These are phyloP conservation scores for Platygyra sinensis DNA, from an alignment of 64 coral and sea anemone genomes.

Conservation along the genomic window DNA sequence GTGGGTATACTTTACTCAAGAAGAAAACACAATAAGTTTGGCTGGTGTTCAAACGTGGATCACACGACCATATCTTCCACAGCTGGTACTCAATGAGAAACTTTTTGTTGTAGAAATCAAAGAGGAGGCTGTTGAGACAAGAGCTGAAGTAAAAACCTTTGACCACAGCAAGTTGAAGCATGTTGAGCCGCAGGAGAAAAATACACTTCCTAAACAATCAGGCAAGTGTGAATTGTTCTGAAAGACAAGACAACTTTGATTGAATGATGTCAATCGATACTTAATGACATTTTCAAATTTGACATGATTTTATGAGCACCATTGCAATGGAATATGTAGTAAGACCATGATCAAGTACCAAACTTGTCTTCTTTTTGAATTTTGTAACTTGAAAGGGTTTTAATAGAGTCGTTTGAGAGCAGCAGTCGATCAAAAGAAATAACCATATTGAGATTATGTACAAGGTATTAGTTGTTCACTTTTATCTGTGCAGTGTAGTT, in stretches of 20 bases:
- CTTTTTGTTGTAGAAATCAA: constrained; percentile 69
- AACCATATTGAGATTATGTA: background rate
- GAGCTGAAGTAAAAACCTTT: constrained; percentile 82
- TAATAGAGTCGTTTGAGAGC: too few relatives aligned
- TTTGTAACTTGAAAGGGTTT: background rate
- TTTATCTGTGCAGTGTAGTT: too few relatives aligned
- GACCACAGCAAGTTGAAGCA: constrained; percentile 87
- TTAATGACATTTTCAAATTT: background rate
- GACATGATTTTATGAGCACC: background rate
- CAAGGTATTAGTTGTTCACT: too few relatives aligned
- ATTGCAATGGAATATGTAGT: background rate
- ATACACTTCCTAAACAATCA: constrained; percentile 70
- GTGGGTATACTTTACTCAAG: too few relatives aligned
- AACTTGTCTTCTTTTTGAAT: background rate
- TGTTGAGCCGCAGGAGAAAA: constrained; percentile 89
- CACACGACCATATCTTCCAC: too few relatives aligned
- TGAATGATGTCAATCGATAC: constrained; percentile 6
- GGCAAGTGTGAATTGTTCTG: constrained; percentile 49
- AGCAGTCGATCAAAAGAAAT: background rate
- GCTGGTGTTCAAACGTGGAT: too few relatives aligned
- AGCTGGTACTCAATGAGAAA: too few relatives aligned
- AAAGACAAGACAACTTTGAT: constrained; percentile 19
- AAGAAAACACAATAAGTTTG: too few relatives aligned
- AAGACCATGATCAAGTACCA: background rate
- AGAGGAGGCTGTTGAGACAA: constrained; percentile 65